Base-by-base conservation (phyloP, 2,888 invertebrate species). In the Horisme vitalbata region DNA sequence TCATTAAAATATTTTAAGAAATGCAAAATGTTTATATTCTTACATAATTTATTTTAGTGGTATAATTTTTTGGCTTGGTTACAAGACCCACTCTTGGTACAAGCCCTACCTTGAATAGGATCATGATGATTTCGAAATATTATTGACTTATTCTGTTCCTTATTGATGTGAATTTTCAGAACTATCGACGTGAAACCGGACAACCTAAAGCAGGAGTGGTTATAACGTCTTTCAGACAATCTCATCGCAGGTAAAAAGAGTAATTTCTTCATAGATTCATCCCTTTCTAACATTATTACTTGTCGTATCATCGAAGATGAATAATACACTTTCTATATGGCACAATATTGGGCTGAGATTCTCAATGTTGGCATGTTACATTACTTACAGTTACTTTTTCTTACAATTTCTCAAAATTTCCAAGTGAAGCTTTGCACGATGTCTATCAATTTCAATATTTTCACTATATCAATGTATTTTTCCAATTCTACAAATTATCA, bases 171-270 rank as follows among this genome's bases (percentile, higher is more conserved):
- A 11, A 24, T 11, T 41, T 73, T 36, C 60, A 90, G 90, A 89
- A 82, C 30, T 90, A 87, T 46, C 86, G 90, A 4, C 82, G 90
- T 0, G 90, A 90, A 59, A 84, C 87, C 8, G 79, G 79, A 23
- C 90, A 90, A 55, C 85, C 90, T 56, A 95, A 95, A 79, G 96
- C 95, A 1, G 97, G 97, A 0, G 96, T 97, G 4, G 97, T 97
- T 37, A 96, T 97, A 44, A 97, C 97, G 1, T 97, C 97, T 2
- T 96, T 95, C 65, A 89, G 97, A 35, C 95, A 96, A 72, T 96
- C 97, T 8, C 95, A 96, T 68, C 85, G 97, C 76, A 94, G 97
- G 95, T 96, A 84, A 72, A 47, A 41, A 39, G n/a, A 12, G 5
- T 32, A n/a, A 6, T 9, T 35, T 23, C n/a, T 37, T 7, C 27